Percentiles rank a stretch among this genome's conserved stretches.
phyloP scores from a whole-genome alignment of 2,888 invertebrate species.

The Agrochola lota region DNA sequence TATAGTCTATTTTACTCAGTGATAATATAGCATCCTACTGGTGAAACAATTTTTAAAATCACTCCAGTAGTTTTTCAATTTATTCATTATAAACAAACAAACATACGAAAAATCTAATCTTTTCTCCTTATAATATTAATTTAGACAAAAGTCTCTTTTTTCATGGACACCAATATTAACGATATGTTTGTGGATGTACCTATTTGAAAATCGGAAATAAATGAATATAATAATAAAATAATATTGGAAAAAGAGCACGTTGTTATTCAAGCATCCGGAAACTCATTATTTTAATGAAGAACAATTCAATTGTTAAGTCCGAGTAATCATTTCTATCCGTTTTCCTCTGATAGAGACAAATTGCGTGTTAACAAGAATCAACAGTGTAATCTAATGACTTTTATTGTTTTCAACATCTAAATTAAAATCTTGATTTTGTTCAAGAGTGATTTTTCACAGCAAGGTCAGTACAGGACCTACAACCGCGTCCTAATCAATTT shows the following conservation, averaged over 20 bases:
- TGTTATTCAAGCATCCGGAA: slow-evolving; percentile 20
- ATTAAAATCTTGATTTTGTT: slow-evolving; percentile 8
- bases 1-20: too few relatives aligned
- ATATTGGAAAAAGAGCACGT: neutral
- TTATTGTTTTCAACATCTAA: slow-evolving; percentile 11
- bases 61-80: too few relatives aligned
- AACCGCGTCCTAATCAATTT: neutral
- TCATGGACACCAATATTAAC: neutral
- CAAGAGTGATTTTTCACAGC: neutral
- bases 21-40: too few relatives aligned
- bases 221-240: too few relatives aligned
- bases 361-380: slow-evolving; percentile 24
- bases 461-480: neutral
- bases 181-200: too few relatives aligned
- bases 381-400: slow-evolving; percentile 5
- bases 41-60: too few relatives aligned
- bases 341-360: slow-evolving; percentile 23
- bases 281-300: slow-evolving; percentile 28
- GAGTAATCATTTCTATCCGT: slow-evolving; percentile 7
- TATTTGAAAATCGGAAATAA: too few relatives aligned
- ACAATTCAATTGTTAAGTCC: slow-evolving; percentile 20
- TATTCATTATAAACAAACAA: too few relatives aligned
- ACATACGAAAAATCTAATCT: too few relatives aligned
- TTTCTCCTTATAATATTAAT: too few relatives aligned
- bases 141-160: neutral